phyloP scores from a whole-genome alignment of 2,113 vertebrate genomes.

The Geococcyx californianus region DNA sequence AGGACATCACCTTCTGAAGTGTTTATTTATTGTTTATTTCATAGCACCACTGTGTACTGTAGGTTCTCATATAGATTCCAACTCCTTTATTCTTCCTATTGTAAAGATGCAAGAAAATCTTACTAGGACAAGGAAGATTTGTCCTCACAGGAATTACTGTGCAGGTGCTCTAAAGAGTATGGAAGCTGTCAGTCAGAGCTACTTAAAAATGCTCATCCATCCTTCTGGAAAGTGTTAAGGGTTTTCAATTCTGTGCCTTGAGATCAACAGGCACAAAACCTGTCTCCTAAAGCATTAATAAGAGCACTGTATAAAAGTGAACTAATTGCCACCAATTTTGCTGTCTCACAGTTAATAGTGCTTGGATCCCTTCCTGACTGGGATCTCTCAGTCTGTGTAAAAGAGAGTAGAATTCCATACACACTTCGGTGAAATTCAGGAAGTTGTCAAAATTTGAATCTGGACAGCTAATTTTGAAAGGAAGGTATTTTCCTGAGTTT shows the following conservation, averaged over 20 bases:
- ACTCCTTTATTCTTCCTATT: background rate
- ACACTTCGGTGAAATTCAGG: background rate
- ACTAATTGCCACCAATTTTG: background rate
- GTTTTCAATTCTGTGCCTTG: background rate
- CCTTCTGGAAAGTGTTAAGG: background rate
- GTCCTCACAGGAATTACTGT: background rate
- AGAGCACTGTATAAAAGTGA: background rate
- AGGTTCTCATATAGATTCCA: background rate
- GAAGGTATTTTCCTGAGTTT: background rate
- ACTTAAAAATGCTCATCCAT: background rate
- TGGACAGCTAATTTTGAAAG: background rate
- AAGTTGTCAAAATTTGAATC: background rate
- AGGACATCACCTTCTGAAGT: background rate
- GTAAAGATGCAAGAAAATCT: background rate
- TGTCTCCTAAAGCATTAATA: background rate
- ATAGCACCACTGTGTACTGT: fast-evolving
- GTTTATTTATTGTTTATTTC: background rate
- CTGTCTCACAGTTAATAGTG: background rate
- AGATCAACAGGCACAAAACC: background rate
- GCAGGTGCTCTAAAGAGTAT: no score
- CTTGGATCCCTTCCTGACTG: background rate
- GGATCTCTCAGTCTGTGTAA: background rate
- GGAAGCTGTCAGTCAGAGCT: background rate
- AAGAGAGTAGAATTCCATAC: fast-evolving
- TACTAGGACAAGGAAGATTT: background rate